Conservation (phyloP, 2,113 vertebrate genomes). For the Lanius ludovicianus region DNA sequence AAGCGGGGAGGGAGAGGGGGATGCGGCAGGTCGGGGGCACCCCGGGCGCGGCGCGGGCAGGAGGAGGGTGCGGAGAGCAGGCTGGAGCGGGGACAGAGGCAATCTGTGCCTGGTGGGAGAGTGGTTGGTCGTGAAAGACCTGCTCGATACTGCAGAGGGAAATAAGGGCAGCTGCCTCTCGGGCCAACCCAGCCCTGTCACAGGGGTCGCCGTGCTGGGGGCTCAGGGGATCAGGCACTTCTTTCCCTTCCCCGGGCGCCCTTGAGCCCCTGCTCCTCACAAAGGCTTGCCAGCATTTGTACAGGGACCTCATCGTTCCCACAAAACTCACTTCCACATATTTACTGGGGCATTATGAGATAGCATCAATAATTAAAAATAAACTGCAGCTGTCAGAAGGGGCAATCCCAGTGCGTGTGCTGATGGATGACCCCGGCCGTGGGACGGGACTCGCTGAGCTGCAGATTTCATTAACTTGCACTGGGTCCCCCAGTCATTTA, state of each 20-base stretch:
- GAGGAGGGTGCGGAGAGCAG: background rate
- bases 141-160: background rate
- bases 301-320: background rate
- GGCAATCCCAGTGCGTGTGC: background rate
- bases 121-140: background rate
- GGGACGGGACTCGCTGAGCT: background rate
- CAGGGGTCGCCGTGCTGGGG: background rate
- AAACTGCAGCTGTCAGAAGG: background rate
- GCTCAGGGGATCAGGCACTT: background rate
- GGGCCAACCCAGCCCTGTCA: accelerated
- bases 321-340: background rate
- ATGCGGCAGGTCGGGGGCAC: background rate
- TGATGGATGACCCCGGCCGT: background rate
- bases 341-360: background rate
- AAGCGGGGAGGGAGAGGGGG: background rate
- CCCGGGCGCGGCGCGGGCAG: background rate
- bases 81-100: background rate
- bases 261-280: background rate
- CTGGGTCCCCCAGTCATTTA: background rate
- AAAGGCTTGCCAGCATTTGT: background rate
- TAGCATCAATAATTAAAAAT: conserved; percentile 32
- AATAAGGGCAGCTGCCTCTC: background rate
- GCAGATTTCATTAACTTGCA: background rate
- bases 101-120: background rate
- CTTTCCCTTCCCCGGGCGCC: accelerated